Conservation (phyloP, 2,888 invertebrate genomes). For the Tanytarsus gracilentus region DNA sequence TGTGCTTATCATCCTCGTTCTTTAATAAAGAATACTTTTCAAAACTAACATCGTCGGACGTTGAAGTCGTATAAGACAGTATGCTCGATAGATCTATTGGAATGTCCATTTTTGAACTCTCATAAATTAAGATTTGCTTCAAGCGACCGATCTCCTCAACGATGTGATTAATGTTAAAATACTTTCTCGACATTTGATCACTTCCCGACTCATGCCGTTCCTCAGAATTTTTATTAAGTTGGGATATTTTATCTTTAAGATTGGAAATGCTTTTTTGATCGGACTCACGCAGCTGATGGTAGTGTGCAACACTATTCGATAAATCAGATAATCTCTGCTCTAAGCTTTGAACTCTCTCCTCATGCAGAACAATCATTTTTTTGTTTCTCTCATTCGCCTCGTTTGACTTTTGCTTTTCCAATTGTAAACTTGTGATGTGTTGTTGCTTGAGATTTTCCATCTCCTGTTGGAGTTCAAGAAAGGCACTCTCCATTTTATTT, state of each 20-base stretch:
- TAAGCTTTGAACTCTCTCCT: slow-evolving; percentile 64
- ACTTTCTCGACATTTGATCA: slow-evolving; percentile 31
- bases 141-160: slow-evolving; percentile 57
- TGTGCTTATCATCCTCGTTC: slow-evolving; percentile 46
- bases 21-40: slow-evolving; percentile 55
- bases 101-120: slow-evolving; percentile 51
- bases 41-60: slow-evolving; percentile 49
- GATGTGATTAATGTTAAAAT: slow-evolving; percentile 48
- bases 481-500: slow-evolving; percentile 38
- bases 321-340: slow-evolving; percentile 70
- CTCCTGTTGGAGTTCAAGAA: slow-evolving; percentile 62
- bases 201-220: background rate
- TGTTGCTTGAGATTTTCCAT: slow-evolving; percentile 63
- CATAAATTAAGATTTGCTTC: slow-evolving; percentile 51
- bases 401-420: slow-evolving; percentile 63
- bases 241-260: slow-evolving; percentile 42
- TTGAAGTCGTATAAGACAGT: background rate
- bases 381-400: slow-evolving; percentile 64
- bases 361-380: slow-evolving; percentile 58
- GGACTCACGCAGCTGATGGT: slow-evolving; percentile 59
- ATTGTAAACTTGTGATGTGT: slow-evolving; percentile 58
- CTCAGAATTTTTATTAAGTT: slow-evolving; percentile 33
- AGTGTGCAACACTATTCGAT: slow-evolving; percentile 66
- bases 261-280: slow-evolving; percentile 66
- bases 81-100: slow-evolving; percentile 51